These are phyloP conservation scores for Beroe forskalii DNA, from an alignment of 37 sponge, comb jelly and placozoan species.

Conservation along the genomic window DNA sequence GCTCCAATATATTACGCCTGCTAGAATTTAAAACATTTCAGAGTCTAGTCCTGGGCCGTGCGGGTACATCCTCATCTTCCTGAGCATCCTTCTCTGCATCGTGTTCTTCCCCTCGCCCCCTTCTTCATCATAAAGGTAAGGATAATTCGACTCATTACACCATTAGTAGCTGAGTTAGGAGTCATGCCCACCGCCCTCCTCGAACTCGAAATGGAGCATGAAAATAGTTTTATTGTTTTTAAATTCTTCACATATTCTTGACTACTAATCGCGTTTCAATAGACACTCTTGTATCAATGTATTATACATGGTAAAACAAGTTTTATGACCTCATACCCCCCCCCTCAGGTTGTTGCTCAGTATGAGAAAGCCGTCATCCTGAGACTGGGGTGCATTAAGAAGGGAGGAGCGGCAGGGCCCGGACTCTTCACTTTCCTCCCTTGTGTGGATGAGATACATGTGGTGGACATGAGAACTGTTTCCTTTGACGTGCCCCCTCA, in stretches of 20 bases:
- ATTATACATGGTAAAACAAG: too few species aligned
- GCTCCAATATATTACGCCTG: neutral
- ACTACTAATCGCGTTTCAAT: too few species aligned
- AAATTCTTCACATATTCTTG: too few species aligned
- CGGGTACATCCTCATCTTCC: conserved; percentile 67
- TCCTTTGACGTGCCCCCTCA: conserved; percentile 93
- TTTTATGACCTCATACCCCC: too few species aligned
- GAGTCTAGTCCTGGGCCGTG: conserved; percentile 63
- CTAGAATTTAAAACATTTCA: neutral
- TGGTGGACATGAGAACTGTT: conserved; percentile 86
- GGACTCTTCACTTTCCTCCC: conserved; percentile 92
- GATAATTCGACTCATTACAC: neutral
- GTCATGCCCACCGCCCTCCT: too few species aligned
- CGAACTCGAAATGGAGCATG: too few species aligned
- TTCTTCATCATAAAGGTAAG: conserved; percentile 78
- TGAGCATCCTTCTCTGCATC: conserved; percentile 71
- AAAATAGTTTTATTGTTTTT: too few species aligned
- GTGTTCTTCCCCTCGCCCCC: conserved; percentile 77
- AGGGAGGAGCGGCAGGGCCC: conserved; percentile 86
- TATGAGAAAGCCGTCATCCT: conserved; percentile 94
- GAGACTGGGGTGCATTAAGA: conserved; percentile 81
- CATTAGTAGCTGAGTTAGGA: too few species aligned
- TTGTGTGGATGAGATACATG: conserved; percentile 77
- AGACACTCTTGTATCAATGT: too few species aligned
- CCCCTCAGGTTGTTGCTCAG: conserved; percentile 74